Evolutionary conservation across 2,113 vertebrate genomes (phyloP), one percentile per base, ranked within the genome.

Genomic region (Heloderma charlesbogerti): DNA sequence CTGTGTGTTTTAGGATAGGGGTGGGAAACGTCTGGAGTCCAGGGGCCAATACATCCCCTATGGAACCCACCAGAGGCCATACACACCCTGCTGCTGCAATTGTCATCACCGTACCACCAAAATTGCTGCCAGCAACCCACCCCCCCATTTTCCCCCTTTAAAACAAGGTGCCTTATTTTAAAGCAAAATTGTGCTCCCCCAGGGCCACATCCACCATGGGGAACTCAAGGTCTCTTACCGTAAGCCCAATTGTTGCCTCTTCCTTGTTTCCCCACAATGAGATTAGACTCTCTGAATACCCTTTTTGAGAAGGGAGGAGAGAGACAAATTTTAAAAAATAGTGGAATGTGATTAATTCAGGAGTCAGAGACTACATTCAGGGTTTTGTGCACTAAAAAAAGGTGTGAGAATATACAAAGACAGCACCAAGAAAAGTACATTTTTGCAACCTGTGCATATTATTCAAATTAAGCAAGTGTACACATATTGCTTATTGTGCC

Each of bases 181-280:
- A 54, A 54, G 51, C 51, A 54, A 54, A 54, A 54, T 54, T 9
- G 29, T 34, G 69, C 27, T 10, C 74, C 37, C n/a, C n/a, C n/a
- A n/a, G n/a, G n/a, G n/a, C n/a, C n/a, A n/a, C n/a, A n/a, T n/a
- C n/a, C 51, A 54, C 51, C 4, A 12, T 1, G 7, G 18, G 6
- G n/a, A 63, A 9, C n/a, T 63, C 34, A 0, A n/a, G 37, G 29
- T 2, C 67, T 74, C 93, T 95, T 81, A 96, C 96, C 93, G 51
- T 89, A 95, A 22, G 95, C 96, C 95, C 95, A 96, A 79, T 97
- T 95, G 69, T 92, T 95, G 57, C 96, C 96, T 81, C 94, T 89
- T 85, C 96, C 96, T 89, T 74, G 91, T 82, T 91, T 92, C 48
- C 94, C 96, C 60, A 94, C 57, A 40, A 95, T 91, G 63, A 96